Percentiles rank a stretch among this genome's conserved stretches.
Evolutionary conservation across 2,113 vertebrate genomes (phyloP).

Genomic region (Physeter macrocephalus): DNA sequence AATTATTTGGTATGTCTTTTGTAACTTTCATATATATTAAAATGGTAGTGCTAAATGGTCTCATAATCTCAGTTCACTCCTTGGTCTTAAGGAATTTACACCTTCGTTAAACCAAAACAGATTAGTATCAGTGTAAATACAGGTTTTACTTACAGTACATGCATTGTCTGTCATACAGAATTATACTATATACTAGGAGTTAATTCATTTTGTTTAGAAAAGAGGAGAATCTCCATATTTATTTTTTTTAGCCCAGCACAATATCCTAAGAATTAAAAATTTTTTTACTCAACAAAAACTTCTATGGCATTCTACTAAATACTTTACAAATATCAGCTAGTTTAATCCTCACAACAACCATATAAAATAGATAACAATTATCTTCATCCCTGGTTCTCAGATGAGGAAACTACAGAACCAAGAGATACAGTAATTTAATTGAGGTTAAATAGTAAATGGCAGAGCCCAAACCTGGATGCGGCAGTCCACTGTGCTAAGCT

Average conservation of each 20-base stretch:
- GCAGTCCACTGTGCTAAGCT: background rate
- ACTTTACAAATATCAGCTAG: slow-evolving; percentile 26
- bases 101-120: background rate
- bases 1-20: background rate
- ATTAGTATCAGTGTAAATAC: background rate
- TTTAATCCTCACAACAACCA: background rate
- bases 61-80: background rate
- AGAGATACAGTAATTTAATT: background rate
- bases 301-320: background rate
- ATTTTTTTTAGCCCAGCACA: background rate
- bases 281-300: slow-evolving; percentile 12
- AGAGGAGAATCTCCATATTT: background rate
- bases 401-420: background rate
- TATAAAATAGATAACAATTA: background rate
- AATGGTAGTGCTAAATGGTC: background rate
- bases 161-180: background rate
- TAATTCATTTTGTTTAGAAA: slow-evolving; percentile 1
- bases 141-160: background rate
- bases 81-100: background rate
- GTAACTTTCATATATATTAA: background rate
- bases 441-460: background rate
- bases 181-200: background rate
- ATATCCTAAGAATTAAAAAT: background rate
- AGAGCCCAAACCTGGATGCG: background rate
- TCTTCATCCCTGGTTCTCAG: background rate